A percentile compares a stretch with the other conserved stretches of the same genome.
Evolutionary conservation across 2,797 vertebrate species (phyloP).

Genomic region (Tamandua tetradactyla): DNA sequence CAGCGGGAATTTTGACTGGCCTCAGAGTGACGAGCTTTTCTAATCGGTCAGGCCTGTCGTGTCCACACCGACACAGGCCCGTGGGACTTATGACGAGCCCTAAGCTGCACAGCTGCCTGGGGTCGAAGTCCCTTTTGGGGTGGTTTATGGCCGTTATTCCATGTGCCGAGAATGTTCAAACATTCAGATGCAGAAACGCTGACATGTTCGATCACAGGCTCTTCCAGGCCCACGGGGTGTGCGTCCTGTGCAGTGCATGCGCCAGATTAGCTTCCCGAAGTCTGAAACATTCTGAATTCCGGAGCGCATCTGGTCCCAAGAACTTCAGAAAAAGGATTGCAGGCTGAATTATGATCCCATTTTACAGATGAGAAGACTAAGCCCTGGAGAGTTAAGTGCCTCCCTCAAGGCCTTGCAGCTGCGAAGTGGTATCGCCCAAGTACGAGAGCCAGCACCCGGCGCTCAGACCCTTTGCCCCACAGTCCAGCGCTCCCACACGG

Average conservation of each 20-base stretch:
- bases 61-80: no score
- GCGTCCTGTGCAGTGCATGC: rapidly evolving
- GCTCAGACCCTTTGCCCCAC: background rate
- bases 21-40: no score
- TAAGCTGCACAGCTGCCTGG: background rate
- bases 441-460: background rate
- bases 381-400: background rate
- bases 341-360: background rate
- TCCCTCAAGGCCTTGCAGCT: background rate
- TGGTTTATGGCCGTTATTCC: background rate
- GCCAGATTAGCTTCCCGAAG: background rate
- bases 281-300: background rate
- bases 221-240: background rate
- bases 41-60: no score
- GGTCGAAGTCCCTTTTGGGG: background rate
- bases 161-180: background rate
- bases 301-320: background rate
- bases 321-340: background rate
- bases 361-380: background rate
- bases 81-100: no score
- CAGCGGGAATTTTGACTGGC: no score
- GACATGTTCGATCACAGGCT: background rate
- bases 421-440: background rate
- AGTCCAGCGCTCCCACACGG: background rate
- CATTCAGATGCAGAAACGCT: background rate